Evolutionary conservation across 2,888 invertebrate species (phyloP), one percentile per base, ranked within the genome.

Genomic region (Hydraecia micacea): DNA sequence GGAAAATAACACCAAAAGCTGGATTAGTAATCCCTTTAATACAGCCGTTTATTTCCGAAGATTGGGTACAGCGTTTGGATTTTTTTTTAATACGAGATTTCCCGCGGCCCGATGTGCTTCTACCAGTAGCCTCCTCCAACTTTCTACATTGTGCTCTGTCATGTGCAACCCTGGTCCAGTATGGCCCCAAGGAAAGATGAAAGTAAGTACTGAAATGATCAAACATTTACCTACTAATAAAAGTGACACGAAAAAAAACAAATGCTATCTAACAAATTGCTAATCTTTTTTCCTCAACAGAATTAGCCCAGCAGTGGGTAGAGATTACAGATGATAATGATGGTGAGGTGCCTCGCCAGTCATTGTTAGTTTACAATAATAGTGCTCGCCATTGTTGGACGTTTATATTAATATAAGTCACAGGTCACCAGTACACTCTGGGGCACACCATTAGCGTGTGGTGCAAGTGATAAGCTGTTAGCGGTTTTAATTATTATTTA

Each of bases 331-430:
- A 77, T 63, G 42, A 15, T 73, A 62, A 63, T 66, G 66, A 84
- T 73, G 58, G 39, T 15, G 66, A 77, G 77, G 85, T 74, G 83
- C 28, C 73, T 55, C 13, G 77, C 36, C 60, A 55, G 62, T n/a
- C 70, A 63, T 63, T 52, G 79, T 42, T 15, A 42, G 79, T 21
- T 32, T 5, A 69, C 81, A 69, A 70, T 84, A 77, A 84, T 84
- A 77, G 83, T 77, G 75, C 63, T 55, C n/a, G 69, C 75, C 71
- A 70, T 75, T 80, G 79, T 81, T 80, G 60, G 86, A 87, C 87
- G 77, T 68, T 75, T 73, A 70, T 73, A 84, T 82, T 84, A 85
- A 69, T 82, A 82, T 52, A 85, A 83, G 84, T 84, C 86, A 68
- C 79, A 85, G 84, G 79, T 82, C 86, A 84, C 76, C 85, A 76